Conservation (phyloP, 2,797 vertebrate genomes). For the Pseudomugil gertrudae region DNA sequence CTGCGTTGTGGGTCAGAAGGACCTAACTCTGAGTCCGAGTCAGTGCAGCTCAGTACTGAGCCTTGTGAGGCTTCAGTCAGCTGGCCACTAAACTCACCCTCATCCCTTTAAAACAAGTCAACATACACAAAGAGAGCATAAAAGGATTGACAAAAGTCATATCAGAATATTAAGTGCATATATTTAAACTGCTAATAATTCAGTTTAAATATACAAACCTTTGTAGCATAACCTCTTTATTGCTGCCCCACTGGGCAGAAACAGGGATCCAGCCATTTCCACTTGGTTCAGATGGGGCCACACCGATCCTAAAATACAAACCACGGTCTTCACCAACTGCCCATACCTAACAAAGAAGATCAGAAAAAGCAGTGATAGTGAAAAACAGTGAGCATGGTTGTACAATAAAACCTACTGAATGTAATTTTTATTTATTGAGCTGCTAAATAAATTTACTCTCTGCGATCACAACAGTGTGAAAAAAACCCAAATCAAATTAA, state of each 20-base stretch:
- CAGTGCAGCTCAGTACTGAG: slow-evolving; percentile 81
- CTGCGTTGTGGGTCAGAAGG: slow-evolving; percentile 37
- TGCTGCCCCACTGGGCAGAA: slow-evolving; percentile 82
- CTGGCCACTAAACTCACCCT: slow-evolving; percentile 86
- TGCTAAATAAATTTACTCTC: not conserved
- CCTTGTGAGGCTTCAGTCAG: slow-evolving; percentile 84
- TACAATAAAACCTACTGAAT: not conserved
- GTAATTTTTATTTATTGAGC: not conserved
- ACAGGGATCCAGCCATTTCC: slow-evolving; percentile 93
- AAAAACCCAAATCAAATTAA: not conserved
- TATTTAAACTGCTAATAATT: not conserved
- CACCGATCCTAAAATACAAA: slow-evolving; percentile 92
- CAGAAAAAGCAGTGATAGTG: not conserved
- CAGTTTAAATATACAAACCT: slow-evolving; percentile 66
- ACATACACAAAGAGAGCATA: slow-evolving; percentile 1
- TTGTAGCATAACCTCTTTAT: slow-evolving; percentile 79
- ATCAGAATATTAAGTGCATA: not conserved
- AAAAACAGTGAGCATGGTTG: not conserved
- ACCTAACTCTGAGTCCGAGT: slow-evolving; percentile 81
- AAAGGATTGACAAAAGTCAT: not conserved
- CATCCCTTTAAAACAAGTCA: slow-evolving; percentile 73
- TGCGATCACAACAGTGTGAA: not conserved
- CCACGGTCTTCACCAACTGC: slow-evolving; percentile 90
- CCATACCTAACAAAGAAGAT: slow-evolving; percentile 85
- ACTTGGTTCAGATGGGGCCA: slow-evolving; percentile 90